Percentiles rank a stretch among this genome's conserved stretches.
phyloP scores from a whole-genome alignment of 2,888 invertebrate genomes.

The Tetheella fluctuosa region DNA sequence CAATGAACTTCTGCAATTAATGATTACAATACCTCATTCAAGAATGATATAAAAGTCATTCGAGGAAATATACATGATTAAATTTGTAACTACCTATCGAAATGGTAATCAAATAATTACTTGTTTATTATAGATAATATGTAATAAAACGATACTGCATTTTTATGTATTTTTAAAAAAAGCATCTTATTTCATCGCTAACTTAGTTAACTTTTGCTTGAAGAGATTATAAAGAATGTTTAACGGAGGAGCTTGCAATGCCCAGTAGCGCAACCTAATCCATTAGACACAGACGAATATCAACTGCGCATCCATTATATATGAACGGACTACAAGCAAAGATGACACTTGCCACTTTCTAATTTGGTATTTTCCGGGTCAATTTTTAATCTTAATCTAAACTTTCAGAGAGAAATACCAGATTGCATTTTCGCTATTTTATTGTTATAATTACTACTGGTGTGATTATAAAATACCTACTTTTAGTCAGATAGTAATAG shows the following conservation, averaged over 20 bases:
- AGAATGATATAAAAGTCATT: constrained; percentile 1
- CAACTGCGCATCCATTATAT: constrained; percentile 50
- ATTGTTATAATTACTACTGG: too few relatives aligned
- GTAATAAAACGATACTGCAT: background rate
- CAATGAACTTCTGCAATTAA: background rate
- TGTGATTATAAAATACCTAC: too few relatives aligned
- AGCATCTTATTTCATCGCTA: background rate
- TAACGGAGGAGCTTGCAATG: constrained; percentile 33
- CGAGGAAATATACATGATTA: background rate
- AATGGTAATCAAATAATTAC: constrained; percentile 1
- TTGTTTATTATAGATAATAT: background rate
- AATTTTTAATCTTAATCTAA: too few relatives aligned
- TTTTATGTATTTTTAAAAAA: too few relatives aligned
- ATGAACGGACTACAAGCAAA: constrained; percentile 37
- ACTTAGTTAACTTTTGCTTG: constrained; percentile 21
- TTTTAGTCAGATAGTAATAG: too few relatives aligned
- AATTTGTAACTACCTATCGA: constrained; percentile 2
- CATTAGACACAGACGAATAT: constrained; percentile 61
- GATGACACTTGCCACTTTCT: background rate
- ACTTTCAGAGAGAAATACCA: too few relatives aligned
- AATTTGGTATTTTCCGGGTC: too few relatives aligned
- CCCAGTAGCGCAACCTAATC: constrained; percentile 69
- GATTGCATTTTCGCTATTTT: too few relatives aligned
- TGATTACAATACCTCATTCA: constrained; percentile 1
- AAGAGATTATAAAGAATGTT: constrained; percentile 25